These are phyloP conservation scores for Heliconius himera DNA, from an alignment of 1,140 invertebrate species.

Conservation along the genomic window DNA sequence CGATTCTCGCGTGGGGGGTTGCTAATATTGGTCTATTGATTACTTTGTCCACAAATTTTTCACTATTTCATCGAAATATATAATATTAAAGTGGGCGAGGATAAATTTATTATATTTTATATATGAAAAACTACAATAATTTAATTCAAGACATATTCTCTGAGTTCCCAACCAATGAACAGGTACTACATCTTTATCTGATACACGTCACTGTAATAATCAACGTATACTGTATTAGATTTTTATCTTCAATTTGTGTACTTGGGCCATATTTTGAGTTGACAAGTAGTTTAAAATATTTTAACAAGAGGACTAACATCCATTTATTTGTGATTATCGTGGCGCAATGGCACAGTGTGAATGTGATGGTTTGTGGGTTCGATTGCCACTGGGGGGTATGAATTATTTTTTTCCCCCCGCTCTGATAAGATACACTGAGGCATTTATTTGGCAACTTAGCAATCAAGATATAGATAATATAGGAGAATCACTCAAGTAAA, in stretches of 20 bases:
- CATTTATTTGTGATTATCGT: background rate
- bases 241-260: background rate
- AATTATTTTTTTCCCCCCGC: too few relatives aligned
- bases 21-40: too few relatives aligned
- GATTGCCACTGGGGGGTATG: too few relatives aligned
- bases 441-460: too few relatives aligned
- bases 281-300: background rate
- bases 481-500: too few relatives aligned
- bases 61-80: too few relatives aligned
- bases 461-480: too few relatives aligned
- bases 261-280: background rate
- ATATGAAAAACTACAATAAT: background rate
- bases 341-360: too few relatives aligned
- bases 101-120: background rate
- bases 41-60: too few relatives aligned
- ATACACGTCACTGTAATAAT: background rate
- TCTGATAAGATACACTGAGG: too few relatives aligned
- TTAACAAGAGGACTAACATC: background rate
- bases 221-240: slow-evolving; percentile 6
- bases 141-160: background rate
- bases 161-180: background rate
- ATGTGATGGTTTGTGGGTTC: too few relatives aligned
- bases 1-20: too few relatives aligned
- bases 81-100: background rate
- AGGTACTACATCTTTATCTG: background rate